A percentile compares a stretch with the other conserved stretches of the same genome.
Evolutionary conservation across 92 coral and sea anemone genomes (phyloP).

Genomic region (Ricordea florida): DNA sequence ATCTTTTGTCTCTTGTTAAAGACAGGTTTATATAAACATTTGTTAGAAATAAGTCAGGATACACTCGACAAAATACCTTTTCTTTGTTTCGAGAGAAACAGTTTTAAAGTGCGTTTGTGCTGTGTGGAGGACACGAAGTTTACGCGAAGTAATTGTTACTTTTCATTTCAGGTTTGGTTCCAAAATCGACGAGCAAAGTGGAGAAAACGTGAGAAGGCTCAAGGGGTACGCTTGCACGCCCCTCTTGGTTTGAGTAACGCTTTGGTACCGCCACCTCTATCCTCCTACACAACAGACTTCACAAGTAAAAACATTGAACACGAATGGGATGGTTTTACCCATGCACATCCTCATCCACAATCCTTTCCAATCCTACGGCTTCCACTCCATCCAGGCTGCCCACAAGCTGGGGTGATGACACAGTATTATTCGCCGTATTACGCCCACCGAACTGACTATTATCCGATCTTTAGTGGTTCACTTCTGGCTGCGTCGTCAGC

Average conservation of each 20-base stretch:
- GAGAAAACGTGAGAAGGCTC: conserved; percentile 90
- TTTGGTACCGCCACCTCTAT: conserved; percentile 75
- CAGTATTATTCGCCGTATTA: conserved; percentile 45
- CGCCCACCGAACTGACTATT: conserved; percentile 35
- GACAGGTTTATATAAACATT: conserved; percentile 8
- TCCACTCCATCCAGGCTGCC: conserved; percentile 68
- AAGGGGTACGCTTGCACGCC: conserved; percentile 90
- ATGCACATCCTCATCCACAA: conserved; percentile 27
- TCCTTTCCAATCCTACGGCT: conserved; percentile 79
- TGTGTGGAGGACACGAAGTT: neutral
- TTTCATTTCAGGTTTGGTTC: conserved; percentile 77
- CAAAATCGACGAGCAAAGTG: conserved; percentile 92
- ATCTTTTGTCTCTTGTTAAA: neutral
- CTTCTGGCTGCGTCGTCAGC: conserved; percentile 44
- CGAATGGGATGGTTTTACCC: conserved; percentile 53
- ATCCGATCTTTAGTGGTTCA: conserved; percentile 51
- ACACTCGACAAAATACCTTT: neutral
- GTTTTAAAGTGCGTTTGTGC: no score
- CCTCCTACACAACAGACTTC: conserved; percentile 68
- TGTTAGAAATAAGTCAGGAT: neutral
- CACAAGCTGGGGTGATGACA: conserved; percentile 29
- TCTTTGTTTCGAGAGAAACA: no score
- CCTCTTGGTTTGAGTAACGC: conserved; percentile 82
- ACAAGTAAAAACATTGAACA: conserved; percentile 52
- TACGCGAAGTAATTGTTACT: neutral